Percentiles rank a stretch among this genome's conserved stretches.
These are phyloP conservation scores for Mesodorylaimus sp. DNA, from an alignment of 2,888 invertebrate genomes.

Conservation along the genomic window DNA sequence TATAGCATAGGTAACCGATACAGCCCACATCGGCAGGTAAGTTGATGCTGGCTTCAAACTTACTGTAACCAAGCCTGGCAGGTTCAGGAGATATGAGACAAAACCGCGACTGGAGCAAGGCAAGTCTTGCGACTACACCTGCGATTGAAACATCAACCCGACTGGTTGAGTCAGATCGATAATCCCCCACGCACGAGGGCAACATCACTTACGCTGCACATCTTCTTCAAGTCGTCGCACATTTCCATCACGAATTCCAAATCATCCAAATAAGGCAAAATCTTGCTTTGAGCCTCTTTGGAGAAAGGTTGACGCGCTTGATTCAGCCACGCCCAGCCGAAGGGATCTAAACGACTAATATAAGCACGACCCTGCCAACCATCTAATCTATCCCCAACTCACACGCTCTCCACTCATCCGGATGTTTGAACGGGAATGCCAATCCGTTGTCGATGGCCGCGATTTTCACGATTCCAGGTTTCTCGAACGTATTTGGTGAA, in stretches of 20 bases:
- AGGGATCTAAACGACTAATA: slow-evolving; percentile 49
- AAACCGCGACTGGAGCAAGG: neutral
- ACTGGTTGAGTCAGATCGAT: neutral
- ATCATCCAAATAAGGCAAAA: slow-evolving; percentile 77
- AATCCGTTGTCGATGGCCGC: slow-evolving; percentile 96
- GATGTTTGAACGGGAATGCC: slow-evolving; percentile 98
- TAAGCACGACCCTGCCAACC: neutral
- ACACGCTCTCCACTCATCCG: slow-evolving; percentile 96
- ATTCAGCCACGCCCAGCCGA: slow-evolving; percentile 98
- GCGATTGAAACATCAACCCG: neutral
- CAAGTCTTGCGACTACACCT: neutral
- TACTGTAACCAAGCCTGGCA: too few relatives aligned
- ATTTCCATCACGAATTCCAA: slow-evolving; percentile 93
- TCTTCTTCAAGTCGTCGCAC: slow-evolving; percentile 63
- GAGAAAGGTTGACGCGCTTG: slow-evolving; percentile 92
- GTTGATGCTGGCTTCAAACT: neutral
- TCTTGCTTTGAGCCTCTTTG: slow-evolving; percentile 67
- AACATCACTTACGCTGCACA: slow-evolving; percentile 53
- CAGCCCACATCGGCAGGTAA: too few relatives aligned
- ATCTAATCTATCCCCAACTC: slow-evolving; percentile 18
- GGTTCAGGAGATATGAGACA: too few relatives aligned
- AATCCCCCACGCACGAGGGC: neutral
- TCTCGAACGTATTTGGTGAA: too few relatives aligned
- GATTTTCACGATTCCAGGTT: slow-evolving; percentile 63
- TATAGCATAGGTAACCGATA: too few relatives aligned